Evolutionary conservation across 1,140 invertebrate genomes (phyloP).

Genomic region (Neotoxoptera formosana): DNA sequence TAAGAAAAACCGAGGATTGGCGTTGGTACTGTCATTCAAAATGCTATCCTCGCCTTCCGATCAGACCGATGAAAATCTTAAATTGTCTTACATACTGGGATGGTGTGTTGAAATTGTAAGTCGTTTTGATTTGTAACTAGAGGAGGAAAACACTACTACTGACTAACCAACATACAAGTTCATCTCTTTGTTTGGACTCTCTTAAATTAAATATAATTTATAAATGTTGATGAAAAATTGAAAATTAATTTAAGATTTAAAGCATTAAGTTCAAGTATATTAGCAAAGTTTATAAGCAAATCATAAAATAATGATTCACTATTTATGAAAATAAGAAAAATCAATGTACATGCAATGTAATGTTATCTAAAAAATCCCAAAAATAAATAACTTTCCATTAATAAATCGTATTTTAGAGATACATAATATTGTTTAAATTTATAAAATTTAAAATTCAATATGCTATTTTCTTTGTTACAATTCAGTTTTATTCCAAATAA

Average conservation of each 20-base stretch:
- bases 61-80: slow-evolving; percentile 79
- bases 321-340: too few species aligned
- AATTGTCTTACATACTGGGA: slow-evolving; percentile 83
- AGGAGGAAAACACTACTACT: not conserved
- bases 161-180: not conserved
- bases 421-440: not conserved
- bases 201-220: not conserved
- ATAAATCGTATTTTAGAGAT: not conserved
- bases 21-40: slow-evolving; percentile 82
- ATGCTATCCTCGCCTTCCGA: slow-evolving; percentile 68
- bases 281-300: not conserved
- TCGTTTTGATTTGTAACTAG: slow-evolving; percentile 58
- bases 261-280: not conserved
- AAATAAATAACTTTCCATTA: too few species aligned
- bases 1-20: slow-evolving; percentile 81
- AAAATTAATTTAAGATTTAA: not conserved
- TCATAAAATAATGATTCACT: too few species aligned
- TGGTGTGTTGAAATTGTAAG: slow-evolving; percentile 95
- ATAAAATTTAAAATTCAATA: not conserved
- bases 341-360: too few species aligned
- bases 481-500: not conserved
- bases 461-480: not conserved
- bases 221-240: not conserved
- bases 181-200: not conserved
- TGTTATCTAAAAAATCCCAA: too few species aligned